Base-by-base conservation (phyloP, 2,888 invertebrate species). In the Lasius platythorax region DNA sequence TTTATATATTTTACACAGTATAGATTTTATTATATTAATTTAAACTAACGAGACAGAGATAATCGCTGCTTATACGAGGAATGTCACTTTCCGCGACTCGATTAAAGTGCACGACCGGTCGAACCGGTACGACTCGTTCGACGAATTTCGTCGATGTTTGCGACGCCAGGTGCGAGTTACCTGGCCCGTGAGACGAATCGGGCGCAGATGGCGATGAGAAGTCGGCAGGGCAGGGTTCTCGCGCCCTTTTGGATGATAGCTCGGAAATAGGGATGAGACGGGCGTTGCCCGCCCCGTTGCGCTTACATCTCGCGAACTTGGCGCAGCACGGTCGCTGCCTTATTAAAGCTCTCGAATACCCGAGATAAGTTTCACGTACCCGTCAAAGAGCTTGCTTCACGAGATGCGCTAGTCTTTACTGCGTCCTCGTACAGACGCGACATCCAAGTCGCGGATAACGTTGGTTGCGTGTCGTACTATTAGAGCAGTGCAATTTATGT, bases 271-370 rank as follows among this genome's bases (percentile, higher is more conserved):
- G 61, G 73, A 73, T 15, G 68, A 58, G 74, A 53, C 83, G 86
- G 84, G 82, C 84, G 79, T 87, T 78, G 87, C 74, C 85, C 72
- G 53, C 43, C 63, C 50, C 58, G 67, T 67, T 67, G 72, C 72
- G 73, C 72, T 84, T 76, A 73, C 73, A 30, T 73, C 75, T 73
- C 75, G 53, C 64, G 70, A 70, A 64, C 50, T 63, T 30, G 23
- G 28, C 23, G 64, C 58, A 12, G 40, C 37, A 40, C 33, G 50
- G 73, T 46, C 58, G n/a, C n/a, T 23, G 82, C 50, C 83, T 83
- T 83, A 83, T 83, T 83, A 83, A 83, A 83, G 81, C 83, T 83
- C 81, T 63, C 68, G n/a, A 68, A 63, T 79, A 79, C 61, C 15
- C 46, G 67, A 56, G 79, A 37, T 68, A 83, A 83, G 82, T 81